A percentile compares a stretch with the other conserved stretches of the same genome.
Conservation (phyloP, 2,797 vertebrate genomes). For the Bradypodion pumilum region DNA sequence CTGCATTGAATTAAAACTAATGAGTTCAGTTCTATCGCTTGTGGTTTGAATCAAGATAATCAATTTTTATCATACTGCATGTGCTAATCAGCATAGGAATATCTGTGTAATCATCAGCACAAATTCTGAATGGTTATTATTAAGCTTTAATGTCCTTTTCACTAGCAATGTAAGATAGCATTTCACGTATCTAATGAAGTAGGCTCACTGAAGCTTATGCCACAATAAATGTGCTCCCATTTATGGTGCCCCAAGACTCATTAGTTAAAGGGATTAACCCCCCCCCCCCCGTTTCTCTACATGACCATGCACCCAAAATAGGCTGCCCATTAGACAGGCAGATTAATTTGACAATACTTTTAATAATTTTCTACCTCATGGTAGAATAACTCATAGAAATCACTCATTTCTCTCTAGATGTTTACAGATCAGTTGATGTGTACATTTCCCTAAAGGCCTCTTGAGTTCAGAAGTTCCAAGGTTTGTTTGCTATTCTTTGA, state of each 20-base stretch:
- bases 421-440: conserved; percentile 2
- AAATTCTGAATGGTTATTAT: background rate
- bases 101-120: background rate
- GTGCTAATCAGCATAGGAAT: background rate
- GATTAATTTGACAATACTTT: background rate
- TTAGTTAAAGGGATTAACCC: background rate
- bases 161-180: background rate
- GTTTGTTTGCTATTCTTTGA: conserved; percentile 18
- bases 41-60: background rate
- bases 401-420: background rate
- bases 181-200: background rate
- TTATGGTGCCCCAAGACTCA: background rate
- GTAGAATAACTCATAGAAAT: too few relatives aligned
- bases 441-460: background rate
- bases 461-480: conserved; percentile 1
- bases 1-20: too few relatives aligned
- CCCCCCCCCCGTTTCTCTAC: background rate
- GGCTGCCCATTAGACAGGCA: background rate
- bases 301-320: background rate
- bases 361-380: background rate
- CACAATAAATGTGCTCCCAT: background rate
- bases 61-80: background rate
- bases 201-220: background rate
- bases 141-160: background rate
- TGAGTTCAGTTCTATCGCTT: too few relatives aligned